These are phyloP conservation scores for Mormyrus proboscirostris DNA, from an alignment of 2,797 vertebrate species.

Conservation along the genomic window DNA sequence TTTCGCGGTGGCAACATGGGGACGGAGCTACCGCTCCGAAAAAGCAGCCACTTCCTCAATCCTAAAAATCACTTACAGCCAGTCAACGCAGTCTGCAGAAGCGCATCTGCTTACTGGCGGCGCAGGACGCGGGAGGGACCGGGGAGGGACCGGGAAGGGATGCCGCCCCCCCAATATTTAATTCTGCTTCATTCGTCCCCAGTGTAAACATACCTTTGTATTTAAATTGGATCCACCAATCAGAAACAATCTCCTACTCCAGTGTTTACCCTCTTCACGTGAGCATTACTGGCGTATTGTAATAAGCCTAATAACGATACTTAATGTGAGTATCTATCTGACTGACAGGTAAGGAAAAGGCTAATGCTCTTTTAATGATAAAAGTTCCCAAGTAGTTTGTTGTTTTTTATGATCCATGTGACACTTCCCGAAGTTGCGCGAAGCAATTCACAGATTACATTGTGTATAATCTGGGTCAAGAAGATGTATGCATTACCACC, in stretches of 20 bases:
- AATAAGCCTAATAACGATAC: background rate
- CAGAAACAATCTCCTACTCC: background rate
- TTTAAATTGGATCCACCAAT: background rate
- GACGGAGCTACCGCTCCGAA: background rate
- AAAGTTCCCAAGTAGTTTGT: background rate
- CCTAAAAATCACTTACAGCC: background rate
- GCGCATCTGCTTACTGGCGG: background rate
- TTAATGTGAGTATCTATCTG: background rate
- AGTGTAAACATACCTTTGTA: background rate
- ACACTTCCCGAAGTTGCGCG: background rate
- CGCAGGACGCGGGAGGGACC: background rate
- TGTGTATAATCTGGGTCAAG: background rate
- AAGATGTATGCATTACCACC: background rate
- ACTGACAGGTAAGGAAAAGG: background rate
- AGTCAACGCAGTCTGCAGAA: background rate
- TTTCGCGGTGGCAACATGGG: background rate
- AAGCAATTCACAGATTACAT: background rate
- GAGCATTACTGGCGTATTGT: background rate
- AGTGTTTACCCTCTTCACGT: background rate
- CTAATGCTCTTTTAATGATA: background rate
- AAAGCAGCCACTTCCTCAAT: constrained; percentile 20
- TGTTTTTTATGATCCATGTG: background rate
- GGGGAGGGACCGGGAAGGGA: background rate
- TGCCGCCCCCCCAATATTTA: background rate
- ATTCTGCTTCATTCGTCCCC: background rate